Percentiles rank a stretch among this genome's conserved stretches.
Conservation (phyloP, 2,797 vertebrate species). For the Loriculus beryllinus region DNA sequence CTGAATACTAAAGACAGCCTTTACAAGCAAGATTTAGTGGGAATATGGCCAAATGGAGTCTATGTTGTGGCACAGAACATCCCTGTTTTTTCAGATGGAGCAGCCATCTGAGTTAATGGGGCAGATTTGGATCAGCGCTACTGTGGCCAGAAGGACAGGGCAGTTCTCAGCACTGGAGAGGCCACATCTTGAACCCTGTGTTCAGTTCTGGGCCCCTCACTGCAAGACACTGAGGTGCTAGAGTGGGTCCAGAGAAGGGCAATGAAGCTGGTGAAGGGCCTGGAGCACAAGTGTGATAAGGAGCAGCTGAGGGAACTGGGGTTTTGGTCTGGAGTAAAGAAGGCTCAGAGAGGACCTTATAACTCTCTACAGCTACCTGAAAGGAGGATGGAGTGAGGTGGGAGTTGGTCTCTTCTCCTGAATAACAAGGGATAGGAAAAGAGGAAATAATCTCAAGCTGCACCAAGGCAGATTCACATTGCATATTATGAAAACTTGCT, state of each 20-base stretch:
- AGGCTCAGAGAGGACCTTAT: neutral
- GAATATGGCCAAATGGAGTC: neutral
- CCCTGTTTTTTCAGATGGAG: neutral
- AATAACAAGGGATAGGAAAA: neutral
- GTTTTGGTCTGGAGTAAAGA: neutral
- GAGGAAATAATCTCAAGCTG: neutral
- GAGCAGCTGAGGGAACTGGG: rapidly evolving
- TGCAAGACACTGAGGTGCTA: neutral
- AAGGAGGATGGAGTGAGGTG: neutral
- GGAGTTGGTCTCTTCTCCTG: neutral
- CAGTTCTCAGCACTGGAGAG: neutral
- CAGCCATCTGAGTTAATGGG: rapidly evolving
- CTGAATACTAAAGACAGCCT: neutral
- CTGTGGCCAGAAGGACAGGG: neutral
- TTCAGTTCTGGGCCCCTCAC: neutral
- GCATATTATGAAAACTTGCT: neutral
- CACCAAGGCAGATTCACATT: neutral
- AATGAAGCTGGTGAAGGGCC: rapidly evolving
- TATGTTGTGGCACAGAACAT: neutral
- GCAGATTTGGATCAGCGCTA: neutral
- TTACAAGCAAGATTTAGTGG: neutral
- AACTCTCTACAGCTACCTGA: neutral
- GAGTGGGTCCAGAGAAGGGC: neutral
- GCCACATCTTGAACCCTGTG: rapidly evolving
- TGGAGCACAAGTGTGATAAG: neutral